Base-by-base conservation (phyloP, 2,113 vertebrate genomes). In the Epinephelus cyanopodus region DNA sequence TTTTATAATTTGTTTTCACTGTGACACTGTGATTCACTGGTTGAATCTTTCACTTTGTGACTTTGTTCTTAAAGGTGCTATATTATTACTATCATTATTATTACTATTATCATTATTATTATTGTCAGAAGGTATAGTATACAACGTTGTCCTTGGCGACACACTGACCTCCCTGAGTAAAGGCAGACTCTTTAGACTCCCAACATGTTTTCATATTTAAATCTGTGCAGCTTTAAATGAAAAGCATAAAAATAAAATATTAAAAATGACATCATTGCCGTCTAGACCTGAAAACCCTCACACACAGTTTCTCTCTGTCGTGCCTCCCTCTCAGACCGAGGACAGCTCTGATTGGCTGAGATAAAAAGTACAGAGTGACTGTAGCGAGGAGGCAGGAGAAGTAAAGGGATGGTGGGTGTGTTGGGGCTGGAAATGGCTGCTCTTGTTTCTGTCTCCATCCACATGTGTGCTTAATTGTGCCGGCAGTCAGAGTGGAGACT, bases 401-500 rank as follows among this genome's bases (percentile, higher is more conserved):
- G 63, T 15, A 3, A 9, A 21, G 61, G 12, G 27, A 52, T 2
- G 58, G 27, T 45, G 87, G 25, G 67, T 29, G 77, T 69, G 83
- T n/a, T 15, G 77, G 47, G 68, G 83, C 71, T 84, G 82, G 79
- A 87, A 79, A 89, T 87, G 81, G 87, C 87, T 77, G 78, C 80
- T 76, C 50, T 61, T 3, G 73, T 52, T 23, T 58, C 27, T 67
- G 81, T 74, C 21, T 76, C 70, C 52, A 14, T 91, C 79, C 87
- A 94, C 93, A 94, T 94, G 92, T 93, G 90, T 84, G 83, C 82
- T 86, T 93, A 89, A 93, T 92, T 91, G 90, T 74, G 92, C 77
- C 80, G 54, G 79, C 89, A 92, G 92, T 92, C 90, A 89, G 77
- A 83, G 90, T 84, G 94, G 95, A 95, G 94, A 91, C 93, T 95